These are phyloP conservation scores for Lutjanus erythropterus DNA, from an alignment of 2,113 vertebrate species.

Conservation along the genomic window DNA sequence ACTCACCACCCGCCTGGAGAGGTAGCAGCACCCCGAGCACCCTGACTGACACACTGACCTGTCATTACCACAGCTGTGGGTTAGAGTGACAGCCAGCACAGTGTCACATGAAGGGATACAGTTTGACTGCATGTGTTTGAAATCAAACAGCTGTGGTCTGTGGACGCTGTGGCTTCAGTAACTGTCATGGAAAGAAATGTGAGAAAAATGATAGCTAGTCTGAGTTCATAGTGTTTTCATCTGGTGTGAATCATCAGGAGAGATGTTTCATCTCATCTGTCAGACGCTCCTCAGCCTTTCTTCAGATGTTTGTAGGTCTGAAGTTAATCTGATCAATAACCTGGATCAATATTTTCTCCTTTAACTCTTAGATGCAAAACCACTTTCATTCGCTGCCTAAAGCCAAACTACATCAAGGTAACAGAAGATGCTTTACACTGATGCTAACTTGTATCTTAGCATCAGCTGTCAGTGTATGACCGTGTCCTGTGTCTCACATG, in stretches of 20 bases:
- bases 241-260: slow-evolving; percentile 2
- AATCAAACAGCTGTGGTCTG: slow-evolving; percentile 2
- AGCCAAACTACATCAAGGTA: slow-evolving; percentile 91
- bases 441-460: neutral
- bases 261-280: neutral
- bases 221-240: neutral
- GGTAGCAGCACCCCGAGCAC: slow-evolving; percentile 76
- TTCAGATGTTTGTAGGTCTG: neutral
- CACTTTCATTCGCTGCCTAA: slow-evolving; percentile 90
- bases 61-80: neutral
- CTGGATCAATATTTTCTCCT: slow-evolving; percentile 16
- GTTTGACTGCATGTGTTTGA: slow-evolving; percentile 28
- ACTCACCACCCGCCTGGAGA: slow-evolving; percentile 87
- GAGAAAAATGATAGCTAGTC: neutral
- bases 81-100: neutral
- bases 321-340: neutral
- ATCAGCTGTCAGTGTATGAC: neutral
- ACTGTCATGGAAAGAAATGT: slow-evolving; percentile 11
- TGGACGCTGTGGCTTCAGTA: slow-evolving; percentile 1
- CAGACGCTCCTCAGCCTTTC: neutral
- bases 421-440: slow-evolving; percentile 7
- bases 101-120: neutral
- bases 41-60: neutral
- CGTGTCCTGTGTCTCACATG: neutral
- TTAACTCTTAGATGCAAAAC: slow-evolving; percentile 85